phyloP scores from a whole-genome alignment of 2,113 vertebrate genomes.

The Anhinga rufa region DNA sequence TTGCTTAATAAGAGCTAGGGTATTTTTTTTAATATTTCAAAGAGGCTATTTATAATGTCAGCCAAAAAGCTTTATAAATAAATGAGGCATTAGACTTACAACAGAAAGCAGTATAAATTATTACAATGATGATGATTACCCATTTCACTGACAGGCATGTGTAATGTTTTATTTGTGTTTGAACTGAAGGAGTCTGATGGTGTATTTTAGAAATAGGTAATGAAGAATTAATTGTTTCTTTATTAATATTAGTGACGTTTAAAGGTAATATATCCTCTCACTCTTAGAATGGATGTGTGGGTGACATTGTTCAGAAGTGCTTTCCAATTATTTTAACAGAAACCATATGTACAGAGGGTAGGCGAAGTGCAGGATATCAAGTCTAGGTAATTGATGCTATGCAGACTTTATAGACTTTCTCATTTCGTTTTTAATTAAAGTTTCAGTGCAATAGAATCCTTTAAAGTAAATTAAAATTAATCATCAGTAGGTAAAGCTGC shows the following conservation, averaged over 20 bases:
- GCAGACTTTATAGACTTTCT: conserved; percentile 58
- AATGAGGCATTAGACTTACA: conserved; percentile 32
- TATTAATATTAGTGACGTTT: conserved; percentile 68
- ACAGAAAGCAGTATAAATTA: conserved; percentile 39
- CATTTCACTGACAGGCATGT: conserved; percentile 41
- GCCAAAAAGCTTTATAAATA: conserved; percentile 41
- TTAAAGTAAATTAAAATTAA: conserved; percentile 70
- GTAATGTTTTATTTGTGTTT: conserved; percentile 53
- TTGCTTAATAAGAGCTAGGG: neutral
- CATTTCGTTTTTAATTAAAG: conserved; percentile 63
- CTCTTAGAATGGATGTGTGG: conserved; percentile 63
- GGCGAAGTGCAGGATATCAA: conserved; percentile 8
- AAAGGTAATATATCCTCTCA: conserved; percentile 62
- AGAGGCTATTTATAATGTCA: conserved; percentile 35
- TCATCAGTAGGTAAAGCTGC: conserved; percentile 48
- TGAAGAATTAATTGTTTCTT: conserved; percentile 65
- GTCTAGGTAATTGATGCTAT: conserved; percentile 52
- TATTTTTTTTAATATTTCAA: conserved; percentile 1
- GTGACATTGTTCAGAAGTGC: conserved; percentile 70
- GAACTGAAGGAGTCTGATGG: conserved; percentile 9
- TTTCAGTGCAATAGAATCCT: conserved; percentile 59
- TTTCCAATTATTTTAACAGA: conserved; percentile 66
- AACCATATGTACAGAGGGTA: conserved; percentile 66
- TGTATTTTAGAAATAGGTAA: conserved; percentile 59
- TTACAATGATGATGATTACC: conserved; percentile 22